Evolutionary conservation across 2,113 vertebrate species (phyloP).

Genomic region (Dasypus novemcinctus): DNA sequence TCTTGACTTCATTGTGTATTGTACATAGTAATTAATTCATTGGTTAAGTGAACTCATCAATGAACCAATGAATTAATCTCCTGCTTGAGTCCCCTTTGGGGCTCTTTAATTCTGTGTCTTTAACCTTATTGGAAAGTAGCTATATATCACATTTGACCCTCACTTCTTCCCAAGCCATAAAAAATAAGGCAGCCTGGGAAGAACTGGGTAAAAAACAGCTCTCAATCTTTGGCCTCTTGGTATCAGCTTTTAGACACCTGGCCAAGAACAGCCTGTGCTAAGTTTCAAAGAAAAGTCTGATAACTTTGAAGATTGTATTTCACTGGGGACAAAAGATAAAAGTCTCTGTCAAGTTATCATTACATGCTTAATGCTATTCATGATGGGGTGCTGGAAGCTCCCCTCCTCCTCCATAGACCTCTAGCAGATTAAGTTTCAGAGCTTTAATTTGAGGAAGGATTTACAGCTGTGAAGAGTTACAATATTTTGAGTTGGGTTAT

Average conservation of each 20-base stretch:
- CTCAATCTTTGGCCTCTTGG: slow-evolving; percentile 22
- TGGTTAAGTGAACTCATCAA: slow-evolving; percentile 16
- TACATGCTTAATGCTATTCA: slow-evolving; percentile 40
- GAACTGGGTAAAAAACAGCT: not conserved
- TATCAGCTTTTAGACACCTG: slow-evolving; percentile 57
- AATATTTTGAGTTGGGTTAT: slow-evolving; percentile 73
- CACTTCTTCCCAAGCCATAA: not conserved
- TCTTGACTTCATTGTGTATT: not conserved
- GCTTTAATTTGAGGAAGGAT: slow-evolving; percentile 76
- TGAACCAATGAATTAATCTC: not conserved
- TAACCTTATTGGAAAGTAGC: not conserved
- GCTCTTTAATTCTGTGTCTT: not conserved
- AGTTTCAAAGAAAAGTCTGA: slow-evolving; percentile 61
- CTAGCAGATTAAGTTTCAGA: slow-evolving; percentile 59
- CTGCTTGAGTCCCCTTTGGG: not conserved
- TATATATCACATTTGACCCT: not conserved
- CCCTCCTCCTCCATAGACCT: slow-evolving; percentile 46
- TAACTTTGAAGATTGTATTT: slow-evolving; percentile 75
- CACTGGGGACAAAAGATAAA: slow-evolving; percentile 71
- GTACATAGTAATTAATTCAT: not conserved
- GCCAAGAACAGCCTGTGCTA: slow-evolving; percentile 39
- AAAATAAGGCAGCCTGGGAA: not conserved
- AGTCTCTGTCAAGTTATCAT: slow-evolving; percentile 69
- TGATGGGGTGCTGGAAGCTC: not conserved
- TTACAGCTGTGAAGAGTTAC: slow-evolving; percentile 66